These are phyloP conservation scores for Calosoma granatense DNA, from an alignment of 1,140 invertebrate genomes.

Conservation along the genomic window DNA sequence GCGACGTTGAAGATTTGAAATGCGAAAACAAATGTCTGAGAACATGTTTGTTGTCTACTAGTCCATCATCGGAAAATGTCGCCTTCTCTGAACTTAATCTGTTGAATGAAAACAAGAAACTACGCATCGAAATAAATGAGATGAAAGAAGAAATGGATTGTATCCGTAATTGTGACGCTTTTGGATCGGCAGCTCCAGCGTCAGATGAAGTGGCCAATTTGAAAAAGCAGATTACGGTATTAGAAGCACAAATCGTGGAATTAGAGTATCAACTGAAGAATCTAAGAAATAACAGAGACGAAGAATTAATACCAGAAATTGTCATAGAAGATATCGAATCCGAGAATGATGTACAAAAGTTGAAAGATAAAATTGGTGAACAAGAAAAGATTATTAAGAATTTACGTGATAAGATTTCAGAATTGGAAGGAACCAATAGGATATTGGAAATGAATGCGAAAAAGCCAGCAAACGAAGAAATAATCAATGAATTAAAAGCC, in stretches of 20 bases:
- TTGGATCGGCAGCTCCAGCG: neutral
- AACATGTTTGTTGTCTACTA: neutral
- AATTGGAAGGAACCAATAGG: no score
- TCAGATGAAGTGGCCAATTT: neutral
- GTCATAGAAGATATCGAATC: neutral
- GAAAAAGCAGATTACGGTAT: neutral
- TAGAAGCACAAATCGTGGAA: neutral
- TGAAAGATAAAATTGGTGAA: neutral
- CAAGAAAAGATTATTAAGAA: no score
- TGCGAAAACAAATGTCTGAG: neutral
- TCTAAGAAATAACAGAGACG: no score
- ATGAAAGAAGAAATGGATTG: conserved; percentile 2
- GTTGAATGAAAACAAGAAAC: neutral
- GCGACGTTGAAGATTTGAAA: neutral
- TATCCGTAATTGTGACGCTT: neutral
- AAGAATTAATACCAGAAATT: no score
- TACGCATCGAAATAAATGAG: neutral
- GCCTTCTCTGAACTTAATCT: neutral
- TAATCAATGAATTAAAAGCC: no score
- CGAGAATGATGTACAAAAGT: neutral
- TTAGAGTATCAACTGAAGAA: neutral
- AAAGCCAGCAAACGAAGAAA: no score
- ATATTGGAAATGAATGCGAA: no score
- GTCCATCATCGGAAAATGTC: neutral
- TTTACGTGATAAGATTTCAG: neutral